phyloP scores from a whole-genome alignment of 1,140 invertebrate species.

The Oscheius sp. region DNA sequence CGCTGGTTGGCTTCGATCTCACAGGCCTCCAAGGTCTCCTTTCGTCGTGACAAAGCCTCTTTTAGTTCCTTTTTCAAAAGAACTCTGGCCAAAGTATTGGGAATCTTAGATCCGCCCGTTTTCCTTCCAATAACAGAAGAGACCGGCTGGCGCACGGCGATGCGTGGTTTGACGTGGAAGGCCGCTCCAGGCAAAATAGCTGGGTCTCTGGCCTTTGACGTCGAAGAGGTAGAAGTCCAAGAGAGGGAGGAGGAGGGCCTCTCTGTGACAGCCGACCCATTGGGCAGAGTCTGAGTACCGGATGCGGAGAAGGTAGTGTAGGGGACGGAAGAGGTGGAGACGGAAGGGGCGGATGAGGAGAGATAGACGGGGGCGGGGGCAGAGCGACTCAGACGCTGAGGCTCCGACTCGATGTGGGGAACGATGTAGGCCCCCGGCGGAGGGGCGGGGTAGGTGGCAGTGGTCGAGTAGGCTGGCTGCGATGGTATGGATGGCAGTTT shows the following conservation, averaged over 20 bases:
- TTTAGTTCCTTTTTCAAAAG: conserved; percentile 57
- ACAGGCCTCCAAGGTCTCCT: conserved; percentile 45
- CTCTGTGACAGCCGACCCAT: conserved; percentile 13
- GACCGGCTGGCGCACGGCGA: conserved; percentile 30
- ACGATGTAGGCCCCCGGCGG: background rate
- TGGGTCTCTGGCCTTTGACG: conserved; percentile 38
- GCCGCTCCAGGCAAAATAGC: conserved; percentile 55
- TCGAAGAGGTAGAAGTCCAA: conserved; percentile 26
- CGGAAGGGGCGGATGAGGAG: background rate
- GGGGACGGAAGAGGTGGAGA: background rate
- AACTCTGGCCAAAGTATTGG: conserved; percentile 49
- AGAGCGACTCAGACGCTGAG: background rate
- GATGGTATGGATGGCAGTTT: conserved; percentile 56
- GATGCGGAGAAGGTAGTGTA: background rate
- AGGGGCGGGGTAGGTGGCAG: conserved; percentile 25
- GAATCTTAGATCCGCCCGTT: conserved; percentile 35
- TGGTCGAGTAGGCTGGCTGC: conserved; percentile 30
- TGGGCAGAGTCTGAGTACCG: background rate
- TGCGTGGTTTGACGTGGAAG: conserved; percentile 17
- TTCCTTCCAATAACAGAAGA: conserved; percentile 32
- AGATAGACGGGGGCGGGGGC: background rate
- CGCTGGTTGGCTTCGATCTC: conserved; percentile 60
- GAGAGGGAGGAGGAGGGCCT: conserved; percentile 3
- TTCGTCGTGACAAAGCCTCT: conserved; percentile 44
- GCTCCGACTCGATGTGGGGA: background rate